phyloP scores from a whole-genome alignment of 2,888 invertebrate genomes.

The Chouioia cunea region DNA sequence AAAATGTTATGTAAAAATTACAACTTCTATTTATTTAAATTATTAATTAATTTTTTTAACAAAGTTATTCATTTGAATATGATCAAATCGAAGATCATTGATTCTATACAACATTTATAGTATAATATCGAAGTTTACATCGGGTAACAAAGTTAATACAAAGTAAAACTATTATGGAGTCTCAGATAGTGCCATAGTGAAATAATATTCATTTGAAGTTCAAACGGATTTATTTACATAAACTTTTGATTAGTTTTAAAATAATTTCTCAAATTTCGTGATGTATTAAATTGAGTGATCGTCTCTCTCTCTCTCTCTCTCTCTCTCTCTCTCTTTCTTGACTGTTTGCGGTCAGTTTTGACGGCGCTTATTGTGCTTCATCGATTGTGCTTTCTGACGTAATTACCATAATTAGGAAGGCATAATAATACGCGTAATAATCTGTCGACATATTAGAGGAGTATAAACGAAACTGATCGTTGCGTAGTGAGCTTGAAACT shows the following conservation, averaged over 20 bases:
- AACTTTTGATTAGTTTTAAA: not conserved
- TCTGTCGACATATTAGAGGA: constrained; percentile 17
- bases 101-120: no score
- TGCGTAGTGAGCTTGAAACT: constrained; percentile 12
- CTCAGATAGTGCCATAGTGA: not conserved
- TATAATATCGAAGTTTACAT: no score
- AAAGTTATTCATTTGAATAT: no score
- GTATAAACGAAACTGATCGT: constrained; percentile 8
- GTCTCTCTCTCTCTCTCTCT: not conserved
- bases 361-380: constrained; percentile 1
- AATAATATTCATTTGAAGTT: constrained; percentile 8
- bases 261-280: not conserved
- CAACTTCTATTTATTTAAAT: no score
- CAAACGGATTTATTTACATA: not conserved
- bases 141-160: no score
- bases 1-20: no score
- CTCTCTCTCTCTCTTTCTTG: not conserved
- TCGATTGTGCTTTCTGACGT: not conserved
- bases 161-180: no score
- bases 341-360: constrained; percentile 3
- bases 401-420: constrained; percentile 36
- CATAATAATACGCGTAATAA: constrained; percentile 28
- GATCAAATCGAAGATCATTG: no score
- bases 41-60: no score
- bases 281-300: not conserved